Evolutionary conservation across 2,113 vertebrate species (phyloP).

Genomic region (Spilogale gracilis): DNA sequence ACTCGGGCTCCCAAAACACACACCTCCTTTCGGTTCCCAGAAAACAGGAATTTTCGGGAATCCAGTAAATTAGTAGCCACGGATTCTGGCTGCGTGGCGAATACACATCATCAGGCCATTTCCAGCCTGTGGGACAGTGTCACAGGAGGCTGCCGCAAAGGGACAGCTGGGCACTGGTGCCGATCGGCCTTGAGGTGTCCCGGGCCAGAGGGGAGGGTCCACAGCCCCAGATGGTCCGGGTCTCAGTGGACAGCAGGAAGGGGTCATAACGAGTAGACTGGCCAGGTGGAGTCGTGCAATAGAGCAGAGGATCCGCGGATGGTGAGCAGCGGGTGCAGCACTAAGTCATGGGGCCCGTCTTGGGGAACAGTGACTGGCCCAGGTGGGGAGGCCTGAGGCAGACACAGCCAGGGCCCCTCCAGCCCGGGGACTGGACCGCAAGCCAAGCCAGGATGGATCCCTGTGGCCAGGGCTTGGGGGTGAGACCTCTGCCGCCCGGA

Average conservation of each 20-base stretch:
- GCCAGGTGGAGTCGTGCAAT: background rate
- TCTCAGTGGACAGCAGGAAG: background rate
- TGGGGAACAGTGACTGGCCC: rapidly evolving
- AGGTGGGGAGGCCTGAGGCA: rapidly evolving
- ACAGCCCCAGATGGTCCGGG: background rate
- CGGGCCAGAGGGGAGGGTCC: no score
- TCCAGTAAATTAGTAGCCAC: rapidly evolving
- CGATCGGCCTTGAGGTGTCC: background rate
- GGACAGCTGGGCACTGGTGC: background rate
- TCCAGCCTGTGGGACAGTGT: background rate
- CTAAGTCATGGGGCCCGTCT: background rate
- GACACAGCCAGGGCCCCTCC: background rate
- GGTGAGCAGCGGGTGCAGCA: rapidly evolving
- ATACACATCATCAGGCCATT: rapidly evolving
- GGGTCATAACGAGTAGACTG: background rate
- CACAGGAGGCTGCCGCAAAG: background rate
- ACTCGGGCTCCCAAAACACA: rapidly evolving
- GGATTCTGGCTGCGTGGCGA: background rate
- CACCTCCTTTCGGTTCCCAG: rapidly evolving
- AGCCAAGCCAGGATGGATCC: rapidly evolving
- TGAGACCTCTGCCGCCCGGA: background rate
- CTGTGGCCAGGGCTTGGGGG: background rate
- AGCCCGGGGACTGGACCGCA: no score
- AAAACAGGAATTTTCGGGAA: background rate
- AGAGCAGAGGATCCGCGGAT: background rate